Evolutionary conservation across 2,888 invertebrate species (phyloP), one percentile per base, ranked within the genome.

Genomic region (Hedya salicella): DNA sequence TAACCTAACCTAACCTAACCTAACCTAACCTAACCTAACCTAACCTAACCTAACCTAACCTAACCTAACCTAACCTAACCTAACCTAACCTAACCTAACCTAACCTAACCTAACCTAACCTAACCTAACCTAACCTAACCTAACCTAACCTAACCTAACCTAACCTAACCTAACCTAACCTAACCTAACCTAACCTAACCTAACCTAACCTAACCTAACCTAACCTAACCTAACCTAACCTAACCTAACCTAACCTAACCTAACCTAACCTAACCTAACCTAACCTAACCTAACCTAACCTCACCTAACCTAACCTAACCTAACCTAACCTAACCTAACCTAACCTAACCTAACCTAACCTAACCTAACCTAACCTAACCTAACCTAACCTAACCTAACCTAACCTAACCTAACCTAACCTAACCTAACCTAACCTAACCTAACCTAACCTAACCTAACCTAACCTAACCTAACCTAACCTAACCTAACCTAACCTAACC

Each of bases 241-340:
- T 66, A 66, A 66, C 61, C 60, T 61, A 61, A 61, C 54, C 60
- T 64, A 60, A 66, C 54, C 61, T 46, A 61, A 53, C 53, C 54
- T 53, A 67, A 67, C 61, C 67, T 61, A 67, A 67, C 61, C 61
- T 61, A 67, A 61, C 61, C 61, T 61, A 67, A 67, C 61, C 61
- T 61, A 67, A 65, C 65, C 65, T 65, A 65, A 65, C 65, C 65
- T n/a, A n/a, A 65, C 70, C 70, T 69, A 69, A 71, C 68, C 71
- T 67, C 69, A 71, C 69, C 69, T 68, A 65, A 68, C 69, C 67
- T 67, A 68, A 67, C 70, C 70, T 68, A 69, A 69, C 70, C 69
- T 71, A 71, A 71, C 70, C 70, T 69, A 70, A 70, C 70, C 70
- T 68, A 69, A 69, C 68, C 70, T 66, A 69, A 69, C 70, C 70